Evolutionary conservation across 1,140 invertebrate genomes (phyloP).

Genomic region (Medauroidea extradentata): DNA sequence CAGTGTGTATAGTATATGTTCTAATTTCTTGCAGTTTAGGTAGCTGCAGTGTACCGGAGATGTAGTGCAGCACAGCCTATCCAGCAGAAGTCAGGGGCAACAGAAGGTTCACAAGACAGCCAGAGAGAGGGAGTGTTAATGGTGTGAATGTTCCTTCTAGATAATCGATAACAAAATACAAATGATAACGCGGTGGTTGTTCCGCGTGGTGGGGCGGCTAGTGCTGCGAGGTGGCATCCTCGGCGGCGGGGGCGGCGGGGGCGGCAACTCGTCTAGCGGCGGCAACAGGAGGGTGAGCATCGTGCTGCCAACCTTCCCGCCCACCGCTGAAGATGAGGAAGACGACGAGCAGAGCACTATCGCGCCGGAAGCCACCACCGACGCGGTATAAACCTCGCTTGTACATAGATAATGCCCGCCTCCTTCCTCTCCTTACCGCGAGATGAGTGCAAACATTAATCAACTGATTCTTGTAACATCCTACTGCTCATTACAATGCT

Average conservation of each 20-base stretch:
- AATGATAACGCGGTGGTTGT: conserved; percentile 59
- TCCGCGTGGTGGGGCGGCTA: conserved; percentile 59
- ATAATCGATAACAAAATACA: conserved; percentile 73
- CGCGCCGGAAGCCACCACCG: conserved; percentile 16
- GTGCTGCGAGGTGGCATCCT: conserved; percentile 41
- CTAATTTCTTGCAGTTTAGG: background rate
- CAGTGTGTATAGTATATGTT: background rate
- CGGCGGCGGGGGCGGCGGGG: conserved; percentile 46
- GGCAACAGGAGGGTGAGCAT: conserved; percentile 48
- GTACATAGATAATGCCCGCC: no score
- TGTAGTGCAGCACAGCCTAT: background rate
- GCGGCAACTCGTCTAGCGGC: conserved; percentile 37
- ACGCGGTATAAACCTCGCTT: conserved; percentile 5
- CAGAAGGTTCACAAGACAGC: background rate
- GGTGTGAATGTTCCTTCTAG: conserved; percentile 52
- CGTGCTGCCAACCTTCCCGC: conserved; percentile 50
- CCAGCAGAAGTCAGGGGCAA: background rate
- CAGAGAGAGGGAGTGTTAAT: background rate
- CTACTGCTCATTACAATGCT: no score
- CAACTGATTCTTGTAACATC: no score
- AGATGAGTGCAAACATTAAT: no score
- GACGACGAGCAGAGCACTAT: conserved; percentile 44
- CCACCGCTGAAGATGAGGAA: conserved; percentile 42
- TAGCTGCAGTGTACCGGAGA: background rate
- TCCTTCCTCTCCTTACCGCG: no score